Conservation (phyloP, 2,797 vertebrate species). For the Clangula hyemalis region DNA sequence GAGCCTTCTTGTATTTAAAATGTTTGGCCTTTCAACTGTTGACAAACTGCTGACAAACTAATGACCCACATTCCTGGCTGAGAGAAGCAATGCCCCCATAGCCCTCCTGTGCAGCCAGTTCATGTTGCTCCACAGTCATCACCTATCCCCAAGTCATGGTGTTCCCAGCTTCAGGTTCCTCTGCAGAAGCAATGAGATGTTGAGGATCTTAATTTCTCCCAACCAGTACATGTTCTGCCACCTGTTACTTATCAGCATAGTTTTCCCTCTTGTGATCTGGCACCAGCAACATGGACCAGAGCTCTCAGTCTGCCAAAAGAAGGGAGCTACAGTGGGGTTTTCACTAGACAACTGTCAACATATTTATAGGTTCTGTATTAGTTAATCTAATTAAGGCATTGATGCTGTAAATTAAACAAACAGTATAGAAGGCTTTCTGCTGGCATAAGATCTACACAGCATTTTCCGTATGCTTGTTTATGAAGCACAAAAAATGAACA, state of each 20-base stretch:
- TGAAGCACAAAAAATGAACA: slow-evolving; percentile 47
- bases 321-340: slow-evolving; percentile 17
- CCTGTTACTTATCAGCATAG: fast-evolving
- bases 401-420: slow-evolving; percentile 61
- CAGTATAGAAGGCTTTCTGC: slow-evolving; percentile 35
- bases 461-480: slow-evolving; percentile 1
- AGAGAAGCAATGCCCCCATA: not conserved
- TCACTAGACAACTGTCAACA: slow-evolving; percentile 55
- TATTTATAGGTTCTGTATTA: slow-evolving; percentile 46
- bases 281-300: not conserved
- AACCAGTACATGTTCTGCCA: not conserved
- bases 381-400: slow-evolving; percentile 61
- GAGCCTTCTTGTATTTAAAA: not conserved
- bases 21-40: not conserved
- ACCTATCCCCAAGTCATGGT: fast-evolving
- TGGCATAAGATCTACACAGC: slow-evolving; percentile 34
- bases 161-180: not conserved
- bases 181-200: not conserved
- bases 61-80: fast-evolving
- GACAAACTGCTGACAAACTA: not conserved
- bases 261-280: not conserved
- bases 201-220: not conserved
- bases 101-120: not conserved
- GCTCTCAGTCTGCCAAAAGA: not conserved
- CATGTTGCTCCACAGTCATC: not conserved